phyloP scores from a whole-genome alignment of 2,113 vertebrate genomes.

The Gallinago jamesoni region DNA sequence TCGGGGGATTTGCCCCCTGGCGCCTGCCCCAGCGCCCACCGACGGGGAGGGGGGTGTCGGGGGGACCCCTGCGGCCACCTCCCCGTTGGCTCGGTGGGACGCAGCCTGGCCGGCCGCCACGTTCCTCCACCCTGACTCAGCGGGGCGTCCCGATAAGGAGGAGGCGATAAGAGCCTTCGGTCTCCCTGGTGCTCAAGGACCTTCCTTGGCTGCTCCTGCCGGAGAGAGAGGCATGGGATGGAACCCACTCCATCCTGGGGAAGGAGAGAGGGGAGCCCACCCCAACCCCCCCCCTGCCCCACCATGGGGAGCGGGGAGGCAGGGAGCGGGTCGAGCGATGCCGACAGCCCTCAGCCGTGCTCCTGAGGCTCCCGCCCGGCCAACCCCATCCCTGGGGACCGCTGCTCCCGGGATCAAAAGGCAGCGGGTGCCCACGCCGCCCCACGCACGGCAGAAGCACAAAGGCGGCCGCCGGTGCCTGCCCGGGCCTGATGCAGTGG shows the following conservation, averaged over 20 bases:
- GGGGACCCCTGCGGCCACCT: not conserved
- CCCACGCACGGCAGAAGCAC: accelerated
- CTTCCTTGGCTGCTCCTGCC: not conserved
- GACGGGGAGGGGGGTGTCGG: accelerated
- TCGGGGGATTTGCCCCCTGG: accelerated
- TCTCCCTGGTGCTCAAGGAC: conserved; percentile 32
- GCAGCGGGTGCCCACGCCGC: not conserved
- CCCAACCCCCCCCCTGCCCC: too few relatives aligned
- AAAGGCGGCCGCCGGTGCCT: not conserved
- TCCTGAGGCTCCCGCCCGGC: not conserved
- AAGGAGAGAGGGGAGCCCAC: not conserved
- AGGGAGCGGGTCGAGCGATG: not conserved
- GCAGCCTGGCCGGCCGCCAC: conserved; percentile 23
- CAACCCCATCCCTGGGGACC: not conserved
- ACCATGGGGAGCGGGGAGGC: too few relatives aligned
- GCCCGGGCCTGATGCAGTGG: not conserved
- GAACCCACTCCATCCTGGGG: accelerated
- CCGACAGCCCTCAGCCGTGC: not conserved
- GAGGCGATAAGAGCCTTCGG: not conserved
- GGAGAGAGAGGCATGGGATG: not conserved
- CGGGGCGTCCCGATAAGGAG: conserved; percentile 37
- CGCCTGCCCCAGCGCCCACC: not conserved
- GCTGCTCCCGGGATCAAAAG: not conserved
- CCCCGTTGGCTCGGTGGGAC: not conserved
- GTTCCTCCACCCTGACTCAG: conserved; percentile 60